Evolutionary conservation across 2,113 vertebrate genomes (phyloP), one percentile per base, ranked within the genome.

Genomic region (Vulpes lagopus): DNA sequence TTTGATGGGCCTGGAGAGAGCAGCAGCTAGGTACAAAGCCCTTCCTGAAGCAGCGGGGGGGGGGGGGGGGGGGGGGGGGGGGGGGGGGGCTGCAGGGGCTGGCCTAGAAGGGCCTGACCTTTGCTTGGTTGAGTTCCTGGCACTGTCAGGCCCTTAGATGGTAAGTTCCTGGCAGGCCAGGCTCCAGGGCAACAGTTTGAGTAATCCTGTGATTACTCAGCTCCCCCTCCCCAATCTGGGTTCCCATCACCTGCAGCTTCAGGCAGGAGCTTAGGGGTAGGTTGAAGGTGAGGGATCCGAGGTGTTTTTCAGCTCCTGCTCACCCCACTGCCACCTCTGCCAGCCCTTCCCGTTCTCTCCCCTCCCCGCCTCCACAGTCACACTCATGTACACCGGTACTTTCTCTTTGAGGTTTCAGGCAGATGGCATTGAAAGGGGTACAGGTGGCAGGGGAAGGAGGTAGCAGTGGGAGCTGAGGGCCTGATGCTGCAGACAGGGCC

Each of bases 181-280:
- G 91, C 81, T 97, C 97, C 97, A 73, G 15, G 84, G 95, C 92
- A 92, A 71, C 96, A 78, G 78, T 98, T 91, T 98, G 98, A 98
- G 97, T 98, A 98, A 98, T 98, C 96, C 92, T 95, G 96, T 85
- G 97, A 98, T 98, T 98, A 98, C 98, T 98, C 98, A 98, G 96
- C 96, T 65, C 96, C 92, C 93, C 65, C 81, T 97, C 92, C 94
- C 97, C 96, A 96, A 84, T 59, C 96, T 25, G 81, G 57, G 93
- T 97, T 97, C 97, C 96, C 97, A 97, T 92, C 95, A 93, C 43
- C 60, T 74, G 80, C 88, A 64, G 53, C 94, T 53, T 57, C 81
- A 73, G 93, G 71, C 35, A 22, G 20, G n/a, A 53, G 81, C 81
- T 91, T 51, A 3, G n/a, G 89, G 89, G 53, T 23, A 30, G 76